Evolutionary conservation across 1,140 invertebrate genomes (phyloP).

Genomic region (Tribolium castaneum): DNA sequence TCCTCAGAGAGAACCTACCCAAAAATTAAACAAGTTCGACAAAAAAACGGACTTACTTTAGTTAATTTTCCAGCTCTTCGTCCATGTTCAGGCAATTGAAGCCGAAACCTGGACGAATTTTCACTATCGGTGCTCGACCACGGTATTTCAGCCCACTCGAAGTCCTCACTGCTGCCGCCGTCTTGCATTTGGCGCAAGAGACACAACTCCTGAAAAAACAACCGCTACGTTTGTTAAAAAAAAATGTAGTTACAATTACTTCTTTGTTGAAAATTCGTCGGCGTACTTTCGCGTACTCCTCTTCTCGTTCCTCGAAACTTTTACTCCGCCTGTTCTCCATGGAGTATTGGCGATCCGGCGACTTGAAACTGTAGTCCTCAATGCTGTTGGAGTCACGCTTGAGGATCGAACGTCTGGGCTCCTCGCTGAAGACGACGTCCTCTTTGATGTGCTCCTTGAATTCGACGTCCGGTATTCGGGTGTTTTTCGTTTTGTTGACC

Average conservation of each 20-base stretch:
- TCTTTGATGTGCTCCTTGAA: slow-evolving; percentile 74
- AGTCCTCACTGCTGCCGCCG: slow-evolving; percentile 59
- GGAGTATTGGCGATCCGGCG: slow-evolving; percentile 70
- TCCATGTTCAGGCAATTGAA: slow-evolving; percentile 57
- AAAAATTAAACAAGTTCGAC: slow-evolving; percentile 50
- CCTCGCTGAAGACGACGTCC: slow-evolving; percentile 71
- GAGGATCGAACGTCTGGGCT: slow-evolving; percentile 81
- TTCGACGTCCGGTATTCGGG: slow-evolving; percentile 74
- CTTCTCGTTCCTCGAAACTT: slow-evolving; percentile 91
- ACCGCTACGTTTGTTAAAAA: neutral
- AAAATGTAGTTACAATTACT: slow-evolving; percentile 44
- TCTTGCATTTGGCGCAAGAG: slow-evolving; percentile 58
- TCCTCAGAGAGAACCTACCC: slow-evolving; percentile 70
- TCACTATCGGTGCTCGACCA: slow-evolving; percentile 62
- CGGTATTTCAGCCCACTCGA: slow-evolving; percentile 60
- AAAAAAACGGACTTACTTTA: slow-evolving; percentile 49
- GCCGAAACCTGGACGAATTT: slow-evolving; percentile 54
- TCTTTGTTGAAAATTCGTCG: slow-evolving; percentile 81
- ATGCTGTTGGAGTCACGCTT: slow-evolving; percentile 84
- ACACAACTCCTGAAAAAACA: slow-evolving; percentile 34
- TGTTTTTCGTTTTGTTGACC: slow-evolving; percentile 82
- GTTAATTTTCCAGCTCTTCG: slow-evolving; percentile 50
- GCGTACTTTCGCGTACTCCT: slow-evolving; percentile 85
- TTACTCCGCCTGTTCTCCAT: slow-evolving; percentile 81
- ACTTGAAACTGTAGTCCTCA: slow-evolving; percentile 76